Conservation (phyloP, 2,888 invertebrate species). For the Margaritifera margaritifera region DNA sequence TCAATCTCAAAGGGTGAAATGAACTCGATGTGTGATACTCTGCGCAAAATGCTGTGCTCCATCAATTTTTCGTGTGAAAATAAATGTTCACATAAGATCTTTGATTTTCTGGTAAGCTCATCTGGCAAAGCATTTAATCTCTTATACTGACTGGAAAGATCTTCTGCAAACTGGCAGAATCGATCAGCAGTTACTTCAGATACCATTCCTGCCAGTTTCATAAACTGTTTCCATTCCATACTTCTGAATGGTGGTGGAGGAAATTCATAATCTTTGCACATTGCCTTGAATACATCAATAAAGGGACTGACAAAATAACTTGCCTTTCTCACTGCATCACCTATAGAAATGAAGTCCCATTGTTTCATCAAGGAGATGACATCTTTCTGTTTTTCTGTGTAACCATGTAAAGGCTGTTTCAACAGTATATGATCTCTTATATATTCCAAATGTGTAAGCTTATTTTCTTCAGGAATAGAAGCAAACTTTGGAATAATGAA, state of each 20-base stretch:
- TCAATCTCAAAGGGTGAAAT: conserved; percentile 6
- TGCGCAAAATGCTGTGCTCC: not conserved
- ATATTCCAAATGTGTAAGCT: conserved; percentile 17
- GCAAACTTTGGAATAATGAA: conserved; percentile 22
- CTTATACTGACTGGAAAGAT: conserved; percentile 6
- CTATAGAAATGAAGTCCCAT: conserved; percentile 12
- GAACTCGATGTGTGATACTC: conserved; percentile 15
- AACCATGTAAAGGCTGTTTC: too few species aligned
- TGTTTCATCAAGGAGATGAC: conserved; percentile 2
- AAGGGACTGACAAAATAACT: conserved; percentile 45
- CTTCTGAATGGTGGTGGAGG: conserved; percentile 26
- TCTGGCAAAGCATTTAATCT: not conserved
- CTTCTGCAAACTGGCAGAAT: conserved; percentile 24
- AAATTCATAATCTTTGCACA: conserved; percentile 42
- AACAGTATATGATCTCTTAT: not conserved
- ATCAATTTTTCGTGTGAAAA: not conserved
- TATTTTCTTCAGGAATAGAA: conserved; percentile 9
- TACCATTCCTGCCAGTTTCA: conserved; percentile 20
- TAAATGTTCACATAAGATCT: conserved; percentile 13
- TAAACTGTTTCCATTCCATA: conserved; percentile 7
- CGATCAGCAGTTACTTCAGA: conserved; percentile 13
- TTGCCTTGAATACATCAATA: conserved; percentile 38
- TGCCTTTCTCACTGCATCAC: conserved; percentile 32
- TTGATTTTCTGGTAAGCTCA: conserved; percentile 12
- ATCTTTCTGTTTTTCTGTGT: not conserved